A percentile compares a stretch with the other conserved stretches of the same genome.
phyloP scores from a whole-genome alignment of 92 coral and sea anemone species.

The Parazoanthus swiftii region DNA sequence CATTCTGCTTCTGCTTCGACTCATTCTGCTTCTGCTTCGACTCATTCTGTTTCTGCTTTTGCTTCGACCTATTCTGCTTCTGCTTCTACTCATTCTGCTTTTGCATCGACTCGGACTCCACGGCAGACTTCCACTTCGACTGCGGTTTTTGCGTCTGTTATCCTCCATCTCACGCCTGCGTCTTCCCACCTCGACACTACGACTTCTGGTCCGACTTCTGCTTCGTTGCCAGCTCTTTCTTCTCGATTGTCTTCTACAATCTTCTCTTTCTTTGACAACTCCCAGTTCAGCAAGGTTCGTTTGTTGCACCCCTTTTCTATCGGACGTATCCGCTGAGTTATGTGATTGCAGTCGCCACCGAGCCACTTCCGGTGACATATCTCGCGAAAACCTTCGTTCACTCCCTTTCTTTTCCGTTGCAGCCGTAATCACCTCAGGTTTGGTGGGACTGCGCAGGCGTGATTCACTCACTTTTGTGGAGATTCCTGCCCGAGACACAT shows the following conservation, averaged over 20 bases:
- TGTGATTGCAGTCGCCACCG: neutral
- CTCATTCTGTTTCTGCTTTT: neutral
- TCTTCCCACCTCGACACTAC: neutral
- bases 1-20: neutral
- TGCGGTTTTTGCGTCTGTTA: neutral
- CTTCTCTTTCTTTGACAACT: neutral
- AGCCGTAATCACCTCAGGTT: neutral
- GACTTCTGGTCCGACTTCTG: neutral
- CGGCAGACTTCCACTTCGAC: neutral
- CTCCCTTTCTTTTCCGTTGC: neutral
- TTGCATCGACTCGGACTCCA: constrained; percentile 5
- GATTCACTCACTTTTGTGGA: neutral
- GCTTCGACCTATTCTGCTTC: neutral
- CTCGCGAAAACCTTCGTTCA: neutral
- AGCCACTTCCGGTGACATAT: neutral
- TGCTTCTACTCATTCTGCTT: constrained; percentile 1
- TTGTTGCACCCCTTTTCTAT: neutral
- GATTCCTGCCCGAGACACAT: neutral
- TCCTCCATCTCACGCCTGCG: neutral
- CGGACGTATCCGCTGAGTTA: neutral
- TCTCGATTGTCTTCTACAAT: neutral
- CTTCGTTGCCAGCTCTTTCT: neutral
- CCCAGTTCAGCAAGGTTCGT: neutral
- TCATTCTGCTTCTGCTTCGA: neutral
- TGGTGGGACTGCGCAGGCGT: neutral